Evolutionary conservation across 2,888 invertebrate species (phyloP), one percentile per base, ranked within the genome.

Genomic region (Barypeithes pellucidus): DNA sequence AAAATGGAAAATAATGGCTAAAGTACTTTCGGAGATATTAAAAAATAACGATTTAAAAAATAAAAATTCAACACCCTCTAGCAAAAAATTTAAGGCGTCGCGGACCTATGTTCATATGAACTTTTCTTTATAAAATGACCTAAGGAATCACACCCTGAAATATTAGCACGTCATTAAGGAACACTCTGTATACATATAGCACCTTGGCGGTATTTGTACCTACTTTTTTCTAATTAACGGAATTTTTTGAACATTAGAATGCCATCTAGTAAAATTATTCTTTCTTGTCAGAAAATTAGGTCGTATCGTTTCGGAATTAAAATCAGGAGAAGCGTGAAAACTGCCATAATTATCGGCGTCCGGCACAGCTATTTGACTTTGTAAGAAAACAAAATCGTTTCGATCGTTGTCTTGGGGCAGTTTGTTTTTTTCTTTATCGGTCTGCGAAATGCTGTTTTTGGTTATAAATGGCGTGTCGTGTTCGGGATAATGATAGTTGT

Each of bases 201-300:
- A 14, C 16, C 3, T 16, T 14, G n/a, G n/a, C n/a, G n/a, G n/a
- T n/a, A 14, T 2, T 14, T 7, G 3, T 47, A 11, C 20, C 20
- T 57, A 67, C 66, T 14, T 54, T 50, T 20, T 60, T 59, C 29
- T 62, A 24, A 43, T 5, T 7, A 24, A 39, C n/a, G 60, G 67
- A 39, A 76, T 75, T 60, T 74, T 75, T 39, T 76, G 74, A 0
- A 76, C 63, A 36, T 71, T 54, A 8, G 69, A 70, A 59, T 67
- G 33, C 20, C 47, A 22, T 20, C n/a, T 24, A 16, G 22, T 57
- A 3, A 47, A 52, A 33, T 60, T 69, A 4, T 67, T 22, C 9
- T 62, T 70, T 61, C 72, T 65, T 4, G 72, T 73, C 67, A 76
- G 70, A 11, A 73, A 68, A 41, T 67, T 74, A 9, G 80, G 78